These are phyloP conservation scores for Chironomus striatipennis DNA, from an alignment of 1,140 invertebrate species.

Conservation along the genomic window DNA sequence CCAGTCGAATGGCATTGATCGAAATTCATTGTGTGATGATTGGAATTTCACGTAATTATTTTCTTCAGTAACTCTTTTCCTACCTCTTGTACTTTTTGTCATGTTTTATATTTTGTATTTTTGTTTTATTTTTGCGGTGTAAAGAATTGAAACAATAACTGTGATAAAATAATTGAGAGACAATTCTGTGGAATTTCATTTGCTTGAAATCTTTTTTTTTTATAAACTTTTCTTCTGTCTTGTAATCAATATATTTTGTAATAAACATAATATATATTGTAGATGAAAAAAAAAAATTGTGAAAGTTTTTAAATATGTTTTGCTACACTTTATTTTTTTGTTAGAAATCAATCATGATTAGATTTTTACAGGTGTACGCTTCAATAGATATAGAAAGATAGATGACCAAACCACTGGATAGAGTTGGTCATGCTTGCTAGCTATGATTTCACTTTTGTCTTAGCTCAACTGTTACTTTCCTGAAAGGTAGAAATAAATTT, in stretches of 20 bases:
- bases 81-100: neutral
- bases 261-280: neutral
- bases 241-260: conserved; percentile 11
- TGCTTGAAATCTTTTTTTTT: conserved; percentile 6
- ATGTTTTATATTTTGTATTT: neutral
- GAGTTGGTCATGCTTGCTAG: neutral
- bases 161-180: conserved; percentile 12
- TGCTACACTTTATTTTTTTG: neutral
- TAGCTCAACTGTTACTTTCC: neutral
- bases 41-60: conserved; percentile 9
- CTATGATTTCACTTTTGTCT: conserved; percentile 1
- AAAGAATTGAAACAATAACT: neutral
- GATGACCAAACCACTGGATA: neutral
- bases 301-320: conserved; percentile 16
- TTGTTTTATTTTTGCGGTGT: conserved; percentile 11
- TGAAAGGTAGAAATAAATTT: too few species aligned
- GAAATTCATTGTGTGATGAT: conserved; percentile 18
- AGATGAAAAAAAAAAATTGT: conserved; percentile 8
- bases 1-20: conserved; percentile 22
- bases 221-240: neutral
- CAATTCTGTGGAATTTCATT: conserved; percentile 16
- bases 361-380: conserved; percentile 20
- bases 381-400: neutral
- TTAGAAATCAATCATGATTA: conserved; percentile 17
- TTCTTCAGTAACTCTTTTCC: conserved; percentile 3